A percentile compares a stretch with the other conserved stretches of the same genome.
Conservation (phyloP, 2,888 invertebrate species). For the Harmothoe impar region DNA sequence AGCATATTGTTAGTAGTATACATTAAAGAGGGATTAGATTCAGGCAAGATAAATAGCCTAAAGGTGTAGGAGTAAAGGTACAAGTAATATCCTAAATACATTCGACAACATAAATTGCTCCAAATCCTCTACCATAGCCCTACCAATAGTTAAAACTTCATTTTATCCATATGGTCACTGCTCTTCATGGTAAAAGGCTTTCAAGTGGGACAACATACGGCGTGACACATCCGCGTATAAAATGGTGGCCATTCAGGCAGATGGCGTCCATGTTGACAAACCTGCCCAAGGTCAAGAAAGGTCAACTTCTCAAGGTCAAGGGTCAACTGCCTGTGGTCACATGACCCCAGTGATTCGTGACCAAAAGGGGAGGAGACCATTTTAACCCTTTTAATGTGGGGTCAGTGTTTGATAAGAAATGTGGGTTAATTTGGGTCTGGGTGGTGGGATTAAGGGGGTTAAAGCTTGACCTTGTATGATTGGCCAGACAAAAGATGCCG, state of each 20-base stretch:
- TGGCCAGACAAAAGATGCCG: no score
- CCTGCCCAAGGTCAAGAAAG: slow-evolving; percentile 2
- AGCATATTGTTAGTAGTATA: no score
- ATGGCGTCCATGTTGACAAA: slow-evolving; percentile 46
- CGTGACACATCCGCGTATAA: background rate
- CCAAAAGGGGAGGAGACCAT: background rate
- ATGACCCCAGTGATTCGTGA: slow-evolving; percentile 9
- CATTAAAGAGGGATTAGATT: no score
- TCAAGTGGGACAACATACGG: slow-evolving; percentile 5
- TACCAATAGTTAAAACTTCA: no score
- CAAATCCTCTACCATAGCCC: no score
- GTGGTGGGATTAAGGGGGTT: background rate
- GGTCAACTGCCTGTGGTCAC: slow-evolving; percentile 11
- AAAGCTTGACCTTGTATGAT: background rate
- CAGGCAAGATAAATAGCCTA: no score
- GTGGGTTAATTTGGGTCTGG: slow-evolving; percentile 36
- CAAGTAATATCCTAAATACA: no score
- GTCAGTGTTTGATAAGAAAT: slow-evolving; percentile 21
- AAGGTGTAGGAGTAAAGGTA: no score
- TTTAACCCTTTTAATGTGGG: background rate
- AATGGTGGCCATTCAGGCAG: slow-evolving; percentile 20
- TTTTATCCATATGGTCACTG: background rate
- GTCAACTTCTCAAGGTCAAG: background rate
- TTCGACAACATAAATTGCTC: no score
- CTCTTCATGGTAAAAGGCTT: background rate